Conservation (phyloP, 2,797 vertebrate genomes). For the Pangasius mekongensis region DNA sequence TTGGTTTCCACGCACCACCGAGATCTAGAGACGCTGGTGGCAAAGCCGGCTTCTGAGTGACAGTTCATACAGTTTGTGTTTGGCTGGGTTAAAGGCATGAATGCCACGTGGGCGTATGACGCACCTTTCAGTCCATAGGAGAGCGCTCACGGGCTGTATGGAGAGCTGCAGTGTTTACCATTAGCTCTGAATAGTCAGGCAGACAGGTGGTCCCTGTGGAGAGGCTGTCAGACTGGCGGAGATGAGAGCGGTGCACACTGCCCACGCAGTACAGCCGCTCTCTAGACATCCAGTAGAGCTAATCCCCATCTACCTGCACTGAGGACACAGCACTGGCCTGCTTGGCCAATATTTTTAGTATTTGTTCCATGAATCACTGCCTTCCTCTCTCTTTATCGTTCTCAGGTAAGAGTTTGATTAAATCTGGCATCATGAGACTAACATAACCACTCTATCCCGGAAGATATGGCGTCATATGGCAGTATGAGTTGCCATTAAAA, state of each 20-base stretch:
- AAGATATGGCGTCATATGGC: not conserved
- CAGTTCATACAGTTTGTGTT: constrained; percentile 38
- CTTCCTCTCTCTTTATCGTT: not conserved
- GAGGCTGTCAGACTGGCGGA: constrained; percentile 52
- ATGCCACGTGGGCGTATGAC: constrained; percentile 38
- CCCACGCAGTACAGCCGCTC: constrained; percentile 48
- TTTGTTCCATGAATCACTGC: not conserved
- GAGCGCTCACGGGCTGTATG: constrained; percentile 22
- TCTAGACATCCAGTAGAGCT: constrained; percentile 41
- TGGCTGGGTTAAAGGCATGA: constrained; percentile 30
- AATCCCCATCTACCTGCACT: constrained; percentile 25
- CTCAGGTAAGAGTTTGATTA: not conserved
- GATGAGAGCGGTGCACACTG: constrained; percentile 40
- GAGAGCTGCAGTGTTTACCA: constrained; percentile 51
- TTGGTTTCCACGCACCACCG: not conserved
- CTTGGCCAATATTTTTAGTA: not conserved
- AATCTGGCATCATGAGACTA: not conserved
- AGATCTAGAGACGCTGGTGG: not conserved
- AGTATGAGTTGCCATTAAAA: not conserved
- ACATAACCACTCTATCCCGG: not conserved
- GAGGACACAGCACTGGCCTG: not conserved
- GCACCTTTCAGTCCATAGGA: constrained; percentile 43
- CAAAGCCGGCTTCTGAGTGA: constrained; percentile 19
- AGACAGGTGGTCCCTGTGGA: constrained; percentile 51
- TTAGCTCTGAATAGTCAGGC: constrained; percentile 50